A percentile compares a stretch with the other conserved stretches of the same genome.
Conservation (phyloP, 2,113 vertebrate species). For the Alosa alosa region DNA sequence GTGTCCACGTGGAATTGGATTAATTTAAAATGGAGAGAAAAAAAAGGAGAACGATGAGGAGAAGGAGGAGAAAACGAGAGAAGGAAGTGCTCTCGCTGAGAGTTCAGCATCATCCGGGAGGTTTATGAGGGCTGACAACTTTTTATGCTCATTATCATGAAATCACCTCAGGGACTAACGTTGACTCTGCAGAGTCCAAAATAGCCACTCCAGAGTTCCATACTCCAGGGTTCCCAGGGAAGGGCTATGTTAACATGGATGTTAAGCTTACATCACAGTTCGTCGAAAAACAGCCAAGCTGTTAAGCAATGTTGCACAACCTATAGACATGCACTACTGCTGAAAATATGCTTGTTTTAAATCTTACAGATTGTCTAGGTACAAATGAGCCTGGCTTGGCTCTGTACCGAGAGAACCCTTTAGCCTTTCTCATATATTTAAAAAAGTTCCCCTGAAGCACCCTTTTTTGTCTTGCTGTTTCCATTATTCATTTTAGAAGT, state of each 20-base stretch:
- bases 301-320: neutral
- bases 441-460: neutral
- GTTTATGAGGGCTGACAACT: constrained; percentile 70
- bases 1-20: constrained; percentile 68
- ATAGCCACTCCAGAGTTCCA: constrained; percentile 64
- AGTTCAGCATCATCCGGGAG: constrained; percentile 66
- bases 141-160: constrained; percentile 77
- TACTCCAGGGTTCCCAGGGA: constrained; percentile 38
- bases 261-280: neutral
- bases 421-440: neutral
- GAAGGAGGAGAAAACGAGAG: neutral
- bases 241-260: neutral
- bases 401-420: constrained; percentile 39
- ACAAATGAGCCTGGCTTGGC: neutral
- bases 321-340: neutral
- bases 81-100: constrained; percentile 42
- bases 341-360: constrained; percentile 1
- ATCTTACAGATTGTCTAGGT: neutral
- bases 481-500: constrained; percentile 76
- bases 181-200: constrained; percentile 70
- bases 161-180: constrained; percentile 70
- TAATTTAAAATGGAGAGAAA: constrained; percentile 68
- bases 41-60: constrained; percentile 23
- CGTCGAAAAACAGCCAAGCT: neutral
- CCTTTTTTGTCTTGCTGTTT: constrained; percentile 51